Conservation (phyloP, 2,888 invertebrate genomes). For the Ochropacha duplaris region DNA sequence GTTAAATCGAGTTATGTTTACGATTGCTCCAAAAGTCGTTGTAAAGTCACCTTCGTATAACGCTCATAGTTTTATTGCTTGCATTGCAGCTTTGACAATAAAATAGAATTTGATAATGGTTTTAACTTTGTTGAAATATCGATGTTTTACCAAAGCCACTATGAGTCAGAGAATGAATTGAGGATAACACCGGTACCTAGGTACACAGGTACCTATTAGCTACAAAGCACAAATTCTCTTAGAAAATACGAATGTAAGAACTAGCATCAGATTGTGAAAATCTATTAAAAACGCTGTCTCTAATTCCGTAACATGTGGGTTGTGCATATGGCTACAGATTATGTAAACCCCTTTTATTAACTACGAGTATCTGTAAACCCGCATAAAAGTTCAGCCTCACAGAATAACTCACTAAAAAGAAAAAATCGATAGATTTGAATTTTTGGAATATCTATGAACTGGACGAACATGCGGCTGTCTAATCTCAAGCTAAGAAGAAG, state of each 20-base stretch:
- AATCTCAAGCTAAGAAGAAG: too few relatives aligned
- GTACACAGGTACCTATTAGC: too few relatives aligned
- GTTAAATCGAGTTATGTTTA: background rate
- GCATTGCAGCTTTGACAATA: background rate
- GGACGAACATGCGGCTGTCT: too few relatives aligned
- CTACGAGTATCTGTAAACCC: too few relatives aligned
- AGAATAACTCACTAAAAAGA: background rate
- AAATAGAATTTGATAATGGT: background rate
- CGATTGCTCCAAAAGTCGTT: slow-evolving; percentile 7
- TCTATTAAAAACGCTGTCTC: background rate
- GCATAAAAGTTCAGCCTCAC: background rate
- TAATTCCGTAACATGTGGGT: background rate
- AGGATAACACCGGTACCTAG: background rate
- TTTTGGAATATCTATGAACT: too few relatives aligned
- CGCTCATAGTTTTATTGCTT: slow-evolving; percentile 1
- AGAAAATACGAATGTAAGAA: background rate
- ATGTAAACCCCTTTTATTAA: too few relatives aligned
- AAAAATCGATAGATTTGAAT: too few relatives aligned
- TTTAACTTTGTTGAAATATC: background rate
- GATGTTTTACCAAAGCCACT: background rate
- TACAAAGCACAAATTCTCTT: background rate
- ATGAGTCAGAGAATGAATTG: background rate
- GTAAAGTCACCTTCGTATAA: slow-evolving; percentile 16
- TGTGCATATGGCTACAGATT: too few relatives aligned
- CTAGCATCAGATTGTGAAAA: background rate